Base-by-base conservation (phyloP, 2,888 invertebrate genomes). In the Andrena flavipes region DNA sequence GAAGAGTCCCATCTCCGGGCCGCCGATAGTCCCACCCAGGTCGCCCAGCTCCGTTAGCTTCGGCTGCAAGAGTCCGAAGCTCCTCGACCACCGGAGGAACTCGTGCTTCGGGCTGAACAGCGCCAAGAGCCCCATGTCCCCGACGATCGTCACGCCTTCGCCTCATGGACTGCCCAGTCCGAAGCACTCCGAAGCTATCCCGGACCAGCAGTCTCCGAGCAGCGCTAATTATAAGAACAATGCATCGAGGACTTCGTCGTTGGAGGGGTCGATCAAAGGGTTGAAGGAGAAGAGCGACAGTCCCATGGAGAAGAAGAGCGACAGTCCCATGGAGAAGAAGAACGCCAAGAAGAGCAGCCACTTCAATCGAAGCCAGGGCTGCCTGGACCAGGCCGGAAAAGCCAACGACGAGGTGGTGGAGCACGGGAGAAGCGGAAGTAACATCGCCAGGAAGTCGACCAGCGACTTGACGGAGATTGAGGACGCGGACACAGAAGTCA, bases 401-500 rank as follows among this genome's bases (percentile, higher is more conserved):
- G 35, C 16, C 0, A 78, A 67, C 0, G 71, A 73, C 7, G 68
- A 70, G 0, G 13, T 62, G 6, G 51, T 60, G 20, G 35, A 29
- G 0, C 60, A 78, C 16, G 75, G 68, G 1, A 87, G 20, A 26
- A 70, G 63, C n/a, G 90, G 88, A 2, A 88, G 76, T 64, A 90
- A 85, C 33, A 89, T 91, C 69, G 81, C 91, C 86, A 95, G 97
- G 69, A 97, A 97, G 90, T 97, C 97, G 0, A 97, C 97, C 2
- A 97, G 97, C 26, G 97, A 97, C 94, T 94, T 97, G 87, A 96
- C 96, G 8, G 96, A 96, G 85, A 92, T 95, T 85, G 94, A 94
- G 29, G 95, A 96, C 84, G 95, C 95, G 1, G 95, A 95, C 20
- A 95, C 95, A 3, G 95, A 95, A 23, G 95, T 95, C 74, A 96